Base-by-base conservation (phyloP, 2,888 invertebrate species). In the Nezara viridula region DNA sequence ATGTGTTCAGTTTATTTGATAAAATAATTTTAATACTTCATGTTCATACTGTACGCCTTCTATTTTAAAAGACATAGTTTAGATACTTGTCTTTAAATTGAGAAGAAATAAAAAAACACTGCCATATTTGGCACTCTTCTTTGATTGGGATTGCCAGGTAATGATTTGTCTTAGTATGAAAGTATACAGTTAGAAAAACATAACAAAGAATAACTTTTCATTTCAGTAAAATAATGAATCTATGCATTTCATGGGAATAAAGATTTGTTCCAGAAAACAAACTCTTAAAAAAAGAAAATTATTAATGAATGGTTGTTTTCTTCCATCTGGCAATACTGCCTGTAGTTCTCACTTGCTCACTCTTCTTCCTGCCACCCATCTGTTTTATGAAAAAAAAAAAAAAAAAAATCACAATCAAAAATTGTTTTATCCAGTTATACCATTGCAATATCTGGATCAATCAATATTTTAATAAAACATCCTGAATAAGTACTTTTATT, bases 311-410 rank as follows among this genome's bases (percentile, higher is more conserved):
- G 88, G 88, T 88, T 88, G 88, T 88, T 88, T 88, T 88, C 49
- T 88, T 88, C 73, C 88, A 88, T 55, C 47, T 88, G 88, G 88
- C 88, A 88, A 73, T 47, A 88, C 49, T 88, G 88, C 88, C 88
- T 73, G 16, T 66, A 44, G 49, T 47, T 88, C 40, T 88, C 81
- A 44, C 88, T 88, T 88, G 88, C 88, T 88, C 88, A 88, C 73
- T 73, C 88, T 88, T 88, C 88, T 88, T 88, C 88, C 88, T 88
- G 88, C 88, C 88, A 88, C 88, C 88, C 44, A 47, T 73, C 47
- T 88, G 16, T 40, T 66, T 73, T 88, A 55, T 88, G 88, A 44
- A 73, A 27, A 60, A 27, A 27, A 60, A 19, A 50, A 73, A 27
- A 60, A 27, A 27, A 60, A 19, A 50, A 86, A 50, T 10, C 10